Conservation (phyloP, 92 coral and sea anemone genomes). For the Virgularia gustaviana region DNA sequence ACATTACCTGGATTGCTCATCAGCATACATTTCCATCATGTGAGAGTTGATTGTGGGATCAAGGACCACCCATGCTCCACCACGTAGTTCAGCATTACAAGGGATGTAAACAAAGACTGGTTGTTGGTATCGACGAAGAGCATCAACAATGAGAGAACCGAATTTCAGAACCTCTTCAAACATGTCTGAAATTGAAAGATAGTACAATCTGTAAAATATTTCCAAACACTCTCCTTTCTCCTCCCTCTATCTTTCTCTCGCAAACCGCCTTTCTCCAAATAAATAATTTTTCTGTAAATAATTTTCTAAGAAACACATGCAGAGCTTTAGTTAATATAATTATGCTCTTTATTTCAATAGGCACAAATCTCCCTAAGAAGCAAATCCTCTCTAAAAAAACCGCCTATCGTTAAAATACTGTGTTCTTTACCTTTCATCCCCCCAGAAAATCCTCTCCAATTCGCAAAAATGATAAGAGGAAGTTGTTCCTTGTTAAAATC, state of each 20-base stretch:
- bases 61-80: constrained; percentile 99
- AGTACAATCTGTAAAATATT: too few relatives aligned
- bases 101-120: constrained; percentile 92
- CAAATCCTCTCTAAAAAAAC: too few relatives aligned
- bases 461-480: constrained; percentile 93
- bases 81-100: constrained; percentile 87
- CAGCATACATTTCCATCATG: constrained; percentile 98
- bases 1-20: constrained; percentile 76
- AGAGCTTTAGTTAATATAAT: neutral
- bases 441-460: constrained; percentile 99
- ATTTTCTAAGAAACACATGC: too few relatives aligned
- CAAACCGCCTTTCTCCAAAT: too few relatives aligned
- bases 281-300: too few relatives aligned
- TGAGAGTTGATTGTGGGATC: constrained; percentile 91
- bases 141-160: constrained; percentile 91
- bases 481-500: constrained; percentile 93
- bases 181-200: constrained; percentile 68
- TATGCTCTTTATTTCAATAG: neutral
- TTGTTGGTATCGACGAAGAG: constrained; percentile 73
- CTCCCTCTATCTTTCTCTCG: too few relatives aligned
- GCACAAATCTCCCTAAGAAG: too few relatives aligned
- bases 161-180: constrained; percentile 84
- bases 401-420: neutral
- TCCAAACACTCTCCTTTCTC: too few relatives aligned
- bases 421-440: constrained; percentile 63